phyloP scores from a whole-genome alignment of 2,888 invertebrate species.

The Tanaodytes sp. region DNA sequence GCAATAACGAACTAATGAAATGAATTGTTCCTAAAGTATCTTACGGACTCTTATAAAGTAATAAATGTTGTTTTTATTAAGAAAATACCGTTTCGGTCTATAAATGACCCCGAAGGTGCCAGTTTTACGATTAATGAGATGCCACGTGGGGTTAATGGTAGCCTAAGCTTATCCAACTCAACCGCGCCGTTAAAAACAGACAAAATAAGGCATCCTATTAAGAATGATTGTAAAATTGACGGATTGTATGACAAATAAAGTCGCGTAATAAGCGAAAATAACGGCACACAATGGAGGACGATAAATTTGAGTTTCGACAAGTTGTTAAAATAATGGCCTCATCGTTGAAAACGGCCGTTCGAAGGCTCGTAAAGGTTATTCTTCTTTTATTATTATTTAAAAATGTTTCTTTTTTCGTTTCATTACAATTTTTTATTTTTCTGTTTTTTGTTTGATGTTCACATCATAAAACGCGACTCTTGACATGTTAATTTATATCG shows the following conservation, averaged over 20 bases:
- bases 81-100: too few species aligned
- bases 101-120: conserved; percentile 1
- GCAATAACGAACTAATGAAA: too few species aligned
- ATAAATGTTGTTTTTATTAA: too few species aligned
- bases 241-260: conserved; percentile 26
- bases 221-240: conserved; percentile 19
- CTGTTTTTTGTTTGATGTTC: too few species aligned
- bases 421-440: too few species aligned
- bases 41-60: too few species aligned
- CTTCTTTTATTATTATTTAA: conserved; percentile 6
- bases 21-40: too few species aligned
- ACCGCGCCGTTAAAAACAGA: not conserved
- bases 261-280: conserved; percentile 13
- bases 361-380: conserved; percentile 5
- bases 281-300: conserved; percentile 5
- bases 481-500: conserved; percentile 18
- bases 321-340: conserved; percentile 24
- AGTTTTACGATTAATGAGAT: conserved; percentile 5
- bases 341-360: conserved; percentile 15
- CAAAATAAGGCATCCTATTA: conserved; percentile 1
- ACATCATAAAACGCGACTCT: not conserved
- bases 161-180: not conserved
- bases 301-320: conserved; percentile 32
- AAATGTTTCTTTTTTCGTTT: too few species aligned
- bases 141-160: conserved; percentile 4